Base-by-base conservation (phyloP, 2,888 invertebrate species). In the Eudemis profundana region DNA sequence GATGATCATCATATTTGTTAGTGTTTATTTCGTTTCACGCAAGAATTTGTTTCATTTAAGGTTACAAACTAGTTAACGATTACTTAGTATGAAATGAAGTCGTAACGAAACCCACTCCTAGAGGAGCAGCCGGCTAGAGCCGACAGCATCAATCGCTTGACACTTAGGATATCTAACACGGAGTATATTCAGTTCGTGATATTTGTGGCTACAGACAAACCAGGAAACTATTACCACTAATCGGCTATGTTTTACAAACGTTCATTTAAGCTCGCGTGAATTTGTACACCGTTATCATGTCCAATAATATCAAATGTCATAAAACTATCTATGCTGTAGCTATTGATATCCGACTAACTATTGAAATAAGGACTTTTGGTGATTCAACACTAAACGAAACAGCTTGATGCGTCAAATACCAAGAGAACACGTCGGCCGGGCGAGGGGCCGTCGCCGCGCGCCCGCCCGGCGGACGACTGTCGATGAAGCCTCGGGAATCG, bases 261-360 rank as follows among this genome's bases (percentile, higher is more conserved):
- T 51, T 33, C 50, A 61, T 44, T 27, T 61, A 61, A 61, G 61
- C 66, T 61, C 66, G 15, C 50, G 33, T 66, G 23, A 3, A 50
- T 66, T 66, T 66, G 66, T 61, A 66, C 50, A 44, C 17, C 36
- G 33, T 57, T 64, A 15, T 44, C 29, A 54, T 51, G 50, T 51
- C 17, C 7, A 10, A n/a, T 17, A 29, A 49, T 51, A 51, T 51
- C 33, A 36, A 36, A 51, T 51, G 50, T 51, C 19, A 36, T 17
- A 51, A 51, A 51, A n/a, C 50, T 51, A 51, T 2, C 33, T 49
- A 49, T 49, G 12, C n/a, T 36, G 42, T 15, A 19, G 27, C 15
- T 56, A 54, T 54, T 19, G n/a, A 21, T 7, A n/a, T 21, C 19
- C 19, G n/a, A 51, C 29, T 33, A 33, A 10, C 33, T 33, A 33